Base-by-base conservation (phyloP, 2,888 invertebrate genomes). In the Nephrocerus scutellatus region DNA sequence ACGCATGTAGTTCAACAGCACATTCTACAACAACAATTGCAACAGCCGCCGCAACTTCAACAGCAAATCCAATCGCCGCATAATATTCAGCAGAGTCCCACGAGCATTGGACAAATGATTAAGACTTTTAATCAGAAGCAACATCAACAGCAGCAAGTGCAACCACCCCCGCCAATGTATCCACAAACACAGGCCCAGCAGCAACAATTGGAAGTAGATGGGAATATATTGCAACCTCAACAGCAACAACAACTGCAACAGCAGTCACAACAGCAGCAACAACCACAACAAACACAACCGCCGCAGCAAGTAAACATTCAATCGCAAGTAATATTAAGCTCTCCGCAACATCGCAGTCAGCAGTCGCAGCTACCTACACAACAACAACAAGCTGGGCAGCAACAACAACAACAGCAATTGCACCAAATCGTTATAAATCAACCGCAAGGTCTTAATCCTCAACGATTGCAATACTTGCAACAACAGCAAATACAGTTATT, bases 321-420 rank as follows among this genome's bases (percentile, higher is more conserved):
- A 7, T 46, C 46, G 23, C 50, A 50, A 28, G 46, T 44, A 2
- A 44, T 52, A 6, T 33, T 49, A 10, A 44, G 33, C n/a, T 42
- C 48, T 13, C 44, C 46, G 8, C 46, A 49, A 25, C 52, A 53
- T 19, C 54, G 54, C 19, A 51, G 59, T 10, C 53, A 57, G 37
- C 57, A 56, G 5, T 38, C 55, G 33, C 75, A 74, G 53, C 72
- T 74, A 5, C 72, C 47, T 19, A 48, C 49, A 6, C 60, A 56
- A 12, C 62, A 59, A 23, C 58, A 50, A 33, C 34, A n/a, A n/a
- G n/a, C n/a, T n/a, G n/a, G n/a, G n/a, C 14, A 74, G 46, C 72
- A 73, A 51, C 75, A 48, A 29, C 48, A 55, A 31, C 60, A 55
- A 28, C 62, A 56, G 15, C 62, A 60, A 32, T 60, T 60, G 15